Conservation (phyloP, 2,888 invertebrate species). For the Troglohyphantes excavatus region DNA sequence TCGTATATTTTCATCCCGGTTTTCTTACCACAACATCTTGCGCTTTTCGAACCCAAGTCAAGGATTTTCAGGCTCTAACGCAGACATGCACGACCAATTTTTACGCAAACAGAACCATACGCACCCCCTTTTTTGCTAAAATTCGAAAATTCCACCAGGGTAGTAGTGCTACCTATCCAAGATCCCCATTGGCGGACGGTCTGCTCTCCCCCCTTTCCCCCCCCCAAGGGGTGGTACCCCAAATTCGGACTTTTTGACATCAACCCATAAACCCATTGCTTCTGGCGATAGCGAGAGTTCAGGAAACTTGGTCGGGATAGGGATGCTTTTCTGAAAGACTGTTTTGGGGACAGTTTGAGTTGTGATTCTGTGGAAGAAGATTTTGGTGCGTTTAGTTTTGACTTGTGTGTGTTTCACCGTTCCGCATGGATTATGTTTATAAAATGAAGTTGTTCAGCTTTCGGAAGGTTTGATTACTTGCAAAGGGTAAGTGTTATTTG, state of each 20-base stretch:
- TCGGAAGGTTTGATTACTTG: neutral
- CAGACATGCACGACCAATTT: neutral
- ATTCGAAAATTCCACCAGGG: neutral
- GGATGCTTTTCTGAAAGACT: neutral
- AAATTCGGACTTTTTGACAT: constrained; percentile 51
- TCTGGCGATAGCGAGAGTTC: constrained; percentile 36
- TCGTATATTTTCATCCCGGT: constrained; percentile 55
- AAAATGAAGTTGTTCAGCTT: neutral
- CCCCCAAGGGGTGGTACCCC: constrained; percentile 55
- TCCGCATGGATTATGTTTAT: neutral
- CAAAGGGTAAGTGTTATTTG: neutral
- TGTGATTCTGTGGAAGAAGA: neutral
- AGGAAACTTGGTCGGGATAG: constrained; percentile 16
- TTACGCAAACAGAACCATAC: too few species aligned
- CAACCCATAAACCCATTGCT: constrained; percentile 60
- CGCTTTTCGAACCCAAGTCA: neutral
- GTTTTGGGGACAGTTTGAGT: neutral
- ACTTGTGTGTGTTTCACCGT: neutral
- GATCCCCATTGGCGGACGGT: constrained; percentile 48
- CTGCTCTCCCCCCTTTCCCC: constrained; percentile 12
- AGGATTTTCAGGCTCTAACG: neutral
- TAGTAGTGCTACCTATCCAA: neutral
- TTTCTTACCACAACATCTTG: constrained; percentile 67
- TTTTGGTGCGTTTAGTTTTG: constrained; percentile 7
- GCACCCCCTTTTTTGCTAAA: neutral